Evolutionary conservation across 2,888 invertebrate genomes (phyloP).

Genomic region (Chloromyia formosa): DNA sequence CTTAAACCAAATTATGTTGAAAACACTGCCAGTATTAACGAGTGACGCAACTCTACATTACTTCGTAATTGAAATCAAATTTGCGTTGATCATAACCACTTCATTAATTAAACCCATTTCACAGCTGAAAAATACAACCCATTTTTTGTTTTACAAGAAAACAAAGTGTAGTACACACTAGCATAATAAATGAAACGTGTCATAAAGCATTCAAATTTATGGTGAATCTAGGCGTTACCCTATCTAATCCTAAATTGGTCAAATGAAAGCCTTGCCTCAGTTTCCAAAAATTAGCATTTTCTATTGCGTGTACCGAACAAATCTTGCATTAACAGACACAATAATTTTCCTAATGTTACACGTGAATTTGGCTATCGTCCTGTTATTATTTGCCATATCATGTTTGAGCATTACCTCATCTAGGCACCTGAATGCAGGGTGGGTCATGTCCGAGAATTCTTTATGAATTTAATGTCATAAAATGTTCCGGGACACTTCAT

Average conservation of each 20-base stretch:
- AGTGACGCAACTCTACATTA: no score
- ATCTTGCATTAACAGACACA: background rate
- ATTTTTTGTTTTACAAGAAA: no score
- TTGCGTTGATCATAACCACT: no score
- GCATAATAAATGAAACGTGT: no score
- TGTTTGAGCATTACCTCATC: background rate
- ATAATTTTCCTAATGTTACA: conserved; percentile 1
- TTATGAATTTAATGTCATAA: background rate
- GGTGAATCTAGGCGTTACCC: background rate
- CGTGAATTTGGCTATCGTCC: background rate
- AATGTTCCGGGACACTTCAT: no score
- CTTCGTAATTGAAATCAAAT: no score
- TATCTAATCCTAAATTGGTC: background rate
- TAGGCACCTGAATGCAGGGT: background rate
- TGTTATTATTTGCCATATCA: background rate
- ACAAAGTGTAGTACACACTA: no score
- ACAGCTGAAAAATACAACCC: no score
- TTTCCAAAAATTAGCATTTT: background rate
- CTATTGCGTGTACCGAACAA: background rate
- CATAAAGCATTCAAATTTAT: no score
- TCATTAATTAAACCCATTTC: no score
- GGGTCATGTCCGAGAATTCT: background rate
- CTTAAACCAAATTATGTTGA: no score
- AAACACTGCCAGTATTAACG: no score
- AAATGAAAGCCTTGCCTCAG: background rate